phyloP scores from a whole-genome alignment of 2,113 vertebrate genomes.

The Oryzias celebensis region DNA sequence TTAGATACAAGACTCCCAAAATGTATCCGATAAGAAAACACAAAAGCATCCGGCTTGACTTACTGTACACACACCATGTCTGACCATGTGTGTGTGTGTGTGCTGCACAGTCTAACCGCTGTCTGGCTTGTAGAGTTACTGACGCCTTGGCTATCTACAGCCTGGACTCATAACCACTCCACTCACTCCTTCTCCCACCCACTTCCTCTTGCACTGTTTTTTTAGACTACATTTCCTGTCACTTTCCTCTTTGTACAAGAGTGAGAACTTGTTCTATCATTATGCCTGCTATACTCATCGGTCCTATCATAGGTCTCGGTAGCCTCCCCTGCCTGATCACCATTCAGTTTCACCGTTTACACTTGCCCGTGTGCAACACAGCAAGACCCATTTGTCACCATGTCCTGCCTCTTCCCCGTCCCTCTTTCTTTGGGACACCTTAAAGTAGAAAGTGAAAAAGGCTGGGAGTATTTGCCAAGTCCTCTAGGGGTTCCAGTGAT shows the following conservation, averaged over 20 bases:
- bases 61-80: conserved; percentile 21
- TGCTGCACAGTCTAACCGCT: conserved; percentile 28
- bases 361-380: background rate
- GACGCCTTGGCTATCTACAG: conserved; percentile 67
- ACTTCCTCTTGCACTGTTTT: conserved; percentile 37
- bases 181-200: conserved; percentile 16
- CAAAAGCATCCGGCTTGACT: conserved; percentile 42
- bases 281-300: background rate
- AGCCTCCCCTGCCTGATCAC: background rate
- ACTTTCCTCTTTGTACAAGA: conserved; percentile 6
- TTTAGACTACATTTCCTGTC: conserved; percentile 5
- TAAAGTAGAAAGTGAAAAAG: conserved; percentile 15
- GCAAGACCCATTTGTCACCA: conserved; percentile 21
- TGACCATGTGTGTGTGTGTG: background rate
- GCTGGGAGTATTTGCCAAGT: conserved; percentile 54
- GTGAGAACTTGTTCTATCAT: background rate
- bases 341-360: conserved; percentile 1
- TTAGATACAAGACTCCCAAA: conserved; percentile 22
- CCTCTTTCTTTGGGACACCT: background rate
- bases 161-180: conserved; percentile 26
- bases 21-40: conserved; percentile 45
- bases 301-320: background rate
- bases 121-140: conserved; percentile 53
- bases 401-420: background rate
- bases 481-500: conserved; percentile 51